Conservation (phyloP, 2,797 vertebrate genomes). For the Pelochelys cantorii region DNA sequence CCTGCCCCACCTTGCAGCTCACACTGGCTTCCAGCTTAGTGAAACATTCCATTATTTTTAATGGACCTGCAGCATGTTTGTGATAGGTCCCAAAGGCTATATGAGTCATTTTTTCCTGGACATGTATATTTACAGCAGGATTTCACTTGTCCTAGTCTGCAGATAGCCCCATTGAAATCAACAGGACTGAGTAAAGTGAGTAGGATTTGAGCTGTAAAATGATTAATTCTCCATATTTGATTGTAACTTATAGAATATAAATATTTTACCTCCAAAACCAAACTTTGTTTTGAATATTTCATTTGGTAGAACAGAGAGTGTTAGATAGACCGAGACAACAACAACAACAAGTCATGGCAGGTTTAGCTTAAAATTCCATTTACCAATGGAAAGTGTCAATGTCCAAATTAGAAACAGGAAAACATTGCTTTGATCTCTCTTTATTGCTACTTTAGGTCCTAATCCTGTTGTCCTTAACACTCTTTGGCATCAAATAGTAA, state of each 20-base stretch:
- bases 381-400: neutral
- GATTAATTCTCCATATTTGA: neutral
- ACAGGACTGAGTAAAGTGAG: neutral
- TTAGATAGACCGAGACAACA: neutral
- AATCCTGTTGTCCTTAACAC: neutral
- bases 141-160: constrained; percentile 29
- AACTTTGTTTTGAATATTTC: neutral
- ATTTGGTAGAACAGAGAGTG: neutral
- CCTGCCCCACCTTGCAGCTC: constrained; percentile 47
- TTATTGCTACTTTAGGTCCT: neutral
- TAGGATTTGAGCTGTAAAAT: neutral
- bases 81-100: constrained; percentile 38
- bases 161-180: neutral
- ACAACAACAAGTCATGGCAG: neutral
- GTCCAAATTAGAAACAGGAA: neutral
- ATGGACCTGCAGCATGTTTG: neutral
- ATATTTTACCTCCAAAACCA: neutral
- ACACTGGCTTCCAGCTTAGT: constrained; percentile 37
- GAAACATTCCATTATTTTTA: constrained; percentile 48
- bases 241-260: neutral
- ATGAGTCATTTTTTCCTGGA: constrained; percentile 58
- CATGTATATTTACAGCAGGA: neutral
- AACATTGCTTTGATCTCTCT: neutral
- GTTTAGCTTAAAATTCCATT: constrained; percentile 12
- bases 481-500: neutral